Base-by-base conservation (phyloP, 2,797 vertebrate species). In the Melanotaenia parkinsoni region DNA sequence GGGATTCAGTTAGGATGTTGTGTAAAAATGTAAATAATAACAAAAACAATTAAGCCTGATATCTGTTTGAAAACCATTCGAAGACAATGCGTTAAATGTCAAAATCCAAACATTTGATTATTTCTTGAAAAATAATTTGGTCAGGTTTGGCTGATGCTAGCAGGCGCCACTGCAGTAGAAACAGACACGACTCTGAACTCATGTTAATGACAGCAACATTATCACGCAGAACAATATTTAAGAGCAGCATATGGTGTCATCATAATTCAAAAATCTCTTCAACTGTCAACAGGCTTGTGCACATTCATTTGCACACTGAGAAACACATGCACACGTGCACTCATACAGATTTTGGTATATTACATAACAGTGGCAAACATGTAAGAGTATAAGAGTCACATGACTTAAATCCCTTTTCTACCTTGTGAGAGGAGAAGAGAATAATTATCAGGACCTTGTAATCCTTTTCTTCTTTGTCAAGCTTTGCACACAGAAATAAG, bases 401-500 rank as follows among this genome's bases (percentile, higher is more conserved):
- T 92, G 89, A 92, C 85, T 85, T 72, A 85, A 93, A 92, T 89
- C 89, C 83, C 70, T 81, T 90, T 83, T 90, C 88, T 80, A 93
- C 78, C 83, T 87, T 84, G 73, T 85, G 74, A 85, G 80, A 86
- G 72, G 70, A 86, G 57, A 83, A 54, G 24, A 45, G 38, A 50
- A 72, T 76, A 69, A 85, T 91, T 79, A 86, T 67, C 59, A 45
- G 72, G 71, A 77, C 70, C 76, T 59, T 24, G 65, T 78, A 84
- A 89, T 78, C 68, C 74, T 84, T 84, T 83, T 76, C 89, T 80
- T 91, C 80, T 84, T 71, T 63, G 56, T 76, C 78, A 61, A 84
- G 74, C 69, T 90, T 88, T 76, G 63, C 67, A 73, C 45, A 40
- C 72, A 66, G 60, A 64, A 45, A 33, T 30, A 2, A 56, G 28